Conservation (phyloP, 2,888 invertebrate genomes). For the Philereme vetulata region DNA sequence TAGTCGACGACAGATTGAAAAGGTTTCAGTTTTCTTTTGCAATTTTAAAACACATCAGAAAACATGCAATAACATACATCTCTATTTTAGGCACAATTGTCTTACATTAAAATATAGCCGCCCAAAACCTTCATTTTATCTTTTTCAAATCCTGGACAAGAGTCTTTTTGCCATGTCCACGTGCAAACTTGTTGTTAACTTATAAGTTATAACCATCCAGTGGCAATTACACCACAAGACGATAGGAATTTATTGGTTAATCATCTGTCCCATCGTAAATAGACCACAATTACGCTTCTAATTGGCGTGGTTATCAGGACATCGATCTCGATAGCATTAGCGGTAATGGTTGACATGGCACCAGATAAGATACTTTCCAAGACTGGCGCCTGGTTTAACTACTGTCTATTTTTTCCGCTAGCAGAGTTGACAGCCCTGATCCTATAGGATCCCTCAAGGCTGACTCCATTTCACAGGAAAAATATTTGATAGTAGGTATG, state of each 20-base stretch:
- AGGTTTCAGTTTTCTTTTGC: no score
- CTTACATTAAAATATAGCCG: no score
- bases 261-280: conserved; percentile 33
- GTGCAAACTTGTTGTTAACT: not conserved
- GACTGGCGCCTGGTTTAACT: conserved; percentile 11
- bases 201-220: conserved; percentile 1
- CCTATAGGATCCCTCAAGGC: no score
- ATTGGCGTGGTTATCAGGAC: conserved; percentile 34
- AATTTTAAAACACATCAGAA: no score
- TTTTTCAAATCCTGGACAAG: no score
- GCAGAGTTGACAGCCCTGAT: not conserved
- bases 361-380: conserved; percentile 19
- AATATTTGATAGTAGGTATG: no score
- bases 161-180: conserved; percentile 3
- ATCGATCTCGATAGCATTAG: conserved; percentile 28
- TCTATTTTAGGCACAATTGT: no score
- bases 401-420: no score
- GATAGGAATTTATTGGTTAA: conserved; percentile 42
- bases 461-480: no score
- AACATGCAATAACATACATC: no score
- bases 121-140: no score
- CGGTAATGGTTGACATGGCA: conserved; percentile 20
- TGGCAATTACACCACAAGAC: conserved; percentile 18
- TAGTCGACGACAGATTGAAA: no score
- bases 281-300: conserved; percentile 38